Evolutionary conservation across 2,888 invertebrate genomes (phyloP).

Genomic region (Anagyrus pseudococci): DNA sequence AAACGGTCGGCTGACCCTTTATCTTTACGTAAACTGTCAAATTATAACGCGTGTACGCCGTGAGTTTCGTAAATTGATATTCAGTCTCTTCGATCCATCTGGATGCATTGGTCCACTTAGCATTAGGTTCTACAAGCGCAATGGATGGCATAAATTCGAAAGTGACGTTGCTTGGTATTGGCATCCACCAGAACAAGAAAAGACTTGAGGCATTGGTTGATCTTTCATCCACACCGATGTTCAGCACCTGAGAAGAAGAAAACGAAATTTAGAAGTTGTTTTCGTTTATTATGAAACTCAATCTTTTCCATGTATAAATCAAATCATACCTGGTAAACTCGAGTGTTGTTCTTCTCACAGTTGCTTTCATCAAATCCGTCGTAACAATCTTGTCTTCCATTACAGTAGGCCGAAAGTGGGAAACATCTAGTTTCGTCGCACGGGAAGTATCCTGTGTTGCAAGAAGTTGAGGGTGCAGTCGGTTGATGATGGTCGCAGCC

Average conservation of each 20-base stretch:
- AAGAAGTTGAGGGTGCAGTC: constrained; percentile 61
- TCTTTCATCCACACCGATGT: constrained; percentile 72
- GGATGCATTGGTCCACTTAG: constrained; percentile 68
- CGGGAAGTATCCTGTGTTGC: constrained; percentile 65
- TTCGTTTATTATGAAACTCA: background rate
- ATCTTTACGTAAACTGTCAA: constrained; percentile 77
- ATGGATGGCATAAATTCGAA: constrained; percentile 77
- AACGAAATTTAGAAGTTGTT: too few species aligned
- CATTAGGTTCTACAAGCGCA: constrained; percentile 61
- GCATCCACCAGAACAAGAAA: constrained; percentile 71
- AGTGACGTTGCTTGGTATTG: constrained; percentile 58
- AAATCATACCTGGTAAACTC: constrained; percentile 61
- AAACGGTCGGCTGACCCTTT: constrained; percentile 65
- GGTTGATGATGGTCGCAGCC: constrained; percentile 56
- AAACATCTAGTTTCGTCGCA: constrained; percentile 71
- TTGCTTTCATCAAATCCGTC: constrained; percentile 79
- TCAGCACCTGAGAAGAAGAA: constrained; percentile 59
- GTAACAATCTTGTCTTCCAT: constrained; percentile 74
- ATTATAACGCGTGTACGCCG: constrained; percentile 79
- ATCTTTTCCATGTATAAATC: background rate
- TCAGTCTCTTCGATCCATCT: constrained; percentile 70
- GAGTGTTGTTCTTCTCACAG: constrained; percentile 64
- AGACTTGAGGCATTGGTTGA: constrained; percentile 71
- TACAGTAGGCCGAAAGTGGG: constrained; percentile 69
- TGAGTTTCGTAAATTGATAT: constrained; percentile 69